A percentile compares a stretch with the other conserved stretches of the same genome.
These are phyloP conservation scores for Matsumyia berberina DNA, from an alignment of 2,888 invertebrate genomes.

Conservation along the genomic window DNA sequence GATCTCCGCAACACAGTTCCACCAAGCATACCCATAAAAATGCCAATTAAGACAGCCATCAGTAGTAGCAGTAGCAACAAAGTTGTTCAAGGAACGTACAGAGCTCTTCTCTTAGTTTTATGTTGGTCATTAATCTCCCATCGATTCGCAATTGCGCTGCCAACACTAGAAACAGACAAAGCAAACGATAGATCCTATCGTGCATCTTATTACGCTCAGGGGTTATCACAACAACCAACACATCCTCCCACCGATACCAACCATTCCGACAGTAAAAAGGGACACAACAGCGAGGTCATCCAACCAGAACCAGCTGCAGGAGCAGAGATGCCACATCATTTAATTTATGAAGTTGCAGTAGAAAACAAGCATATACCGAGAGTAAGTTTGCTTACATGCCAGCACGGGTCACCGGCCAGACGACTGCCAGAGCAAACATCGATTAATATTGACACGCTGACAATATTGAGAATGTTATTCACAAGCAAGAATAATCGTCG, in stretches of 20 bases:
- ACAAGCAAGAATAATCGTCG: slow-evolving; percentile 63
- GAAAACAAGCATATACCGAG: slow-evolving; percentile 81
- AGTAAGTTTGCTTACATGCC: slow-evolving; percentile 82
- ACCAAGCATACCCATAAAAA: slow-evolving; percentile 14
- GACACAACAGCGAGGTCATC: slow-evolving; percentile 46
- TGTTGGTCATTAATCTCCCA: slow-evolving; percentile 56
- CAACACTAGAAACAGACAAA: slow-evolving; percentile 51
- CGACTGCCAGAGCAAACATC: slow-evolving; percentile 60
- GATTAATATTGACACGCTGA: slow-evolving; percentile 64
- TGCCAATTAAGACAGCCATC: slow-evolving; percentile 25
- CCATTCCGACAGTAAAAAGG: slow-evolving; percentile 32
- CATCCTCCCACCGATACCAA: slow-evolving; percentile 12
- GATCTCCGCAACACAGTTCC: not conserved
- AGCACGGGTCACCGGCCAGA: slow-evolving; percentile 62
- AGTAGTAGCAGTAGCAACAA: not conserved
- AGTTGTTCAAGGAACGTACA: not conserved
- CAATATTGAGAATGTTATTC: slow-evolving; percentile 71
- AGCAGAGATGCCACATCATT: slow-evolving; percentile 77
- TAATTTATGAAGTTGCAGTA: slow-evolving; percentile 81
- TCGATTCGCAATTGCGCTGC: slow-evolving; percentile 52
- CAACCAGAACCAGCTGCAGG: slow-evolving; percentile 42
- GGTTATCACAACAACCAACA: slow-evolving; percentile 33
- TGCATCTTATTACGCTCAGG: slow-evolving; percentile 69
- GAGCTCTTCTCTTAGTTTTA: slow-evolving; percentile 28
- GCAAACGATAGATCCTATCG: slow-evolving; percentile 46